Evolutionary conservation across 2,888 invertebrate genomes (phyloP).

Genomic region (Megalurothrips usitatus): DNA sequence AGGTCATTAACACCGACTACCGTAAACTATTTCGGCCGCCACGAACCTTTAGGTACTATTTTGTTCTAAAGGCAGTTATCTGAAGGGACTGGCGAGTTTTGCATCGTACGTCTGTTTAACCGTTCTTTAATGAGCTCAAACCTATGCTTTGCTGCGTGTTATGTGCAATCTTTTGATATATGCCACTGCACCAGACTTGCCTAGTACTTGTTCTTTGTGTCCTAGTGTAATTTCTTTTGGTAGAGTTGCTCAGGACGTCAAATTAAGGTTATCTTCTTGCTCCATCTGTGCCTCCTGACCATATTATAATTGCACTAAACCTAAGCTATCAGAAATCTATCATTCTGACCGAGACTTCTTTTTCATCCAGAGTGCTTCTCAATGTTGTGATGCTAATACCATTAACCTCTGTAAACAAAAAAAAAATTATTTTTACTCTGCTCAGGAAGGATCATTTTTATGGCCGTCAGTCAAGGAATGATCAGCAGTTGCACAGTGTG

Average conservation of each 20-base stretch:
- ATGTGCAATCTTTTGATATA: too few relatives aligned
- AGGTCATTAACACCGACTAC: constrained; percentile 12
- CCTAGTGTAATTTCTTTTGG: too few relatives aligned
- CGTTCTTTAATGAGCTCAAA: too few relatives aligned
- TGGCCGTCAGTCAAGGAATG: not conserved
- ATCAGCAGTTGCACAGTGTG: not conserved
- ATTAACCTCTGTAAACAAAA: not conserved
- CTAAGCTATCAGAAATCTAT: too few relatives aligned
- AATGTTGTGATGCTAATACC: not conserved
- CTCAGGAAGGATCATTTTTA: not conserved
- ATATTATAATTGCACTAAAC: too few relatives aligned
- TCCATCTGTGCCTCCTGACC: too few relatives aligned
- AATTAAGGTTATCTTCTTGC: too few relatives aligned
- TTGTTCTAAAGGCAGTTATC: not conserved
- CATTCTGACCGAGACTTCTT: not conserved
- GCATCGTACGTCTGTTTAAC: too few relatives aligned
- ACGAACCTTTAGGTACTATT: not conserved
- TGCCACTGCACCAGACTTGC: too few relatives aligned
- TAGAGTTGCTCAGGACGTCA: too few relatives aligned
- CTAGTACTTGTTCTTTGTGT: too few relatives aligned
- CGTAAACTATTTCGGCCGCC: not conserved
- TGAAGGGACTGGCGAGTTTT: not conserved
- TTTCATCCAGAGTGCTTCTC: not conserved
- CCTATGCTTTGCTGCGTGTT: too few relatives aligned
- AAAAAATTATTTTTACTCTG: not conserved